These are phyloP conservation scores for Pelvicachromis taeniatus DNA, from an alignment of 2,113 vertebrate genomes.

Conservation along the genomic window DNA sequence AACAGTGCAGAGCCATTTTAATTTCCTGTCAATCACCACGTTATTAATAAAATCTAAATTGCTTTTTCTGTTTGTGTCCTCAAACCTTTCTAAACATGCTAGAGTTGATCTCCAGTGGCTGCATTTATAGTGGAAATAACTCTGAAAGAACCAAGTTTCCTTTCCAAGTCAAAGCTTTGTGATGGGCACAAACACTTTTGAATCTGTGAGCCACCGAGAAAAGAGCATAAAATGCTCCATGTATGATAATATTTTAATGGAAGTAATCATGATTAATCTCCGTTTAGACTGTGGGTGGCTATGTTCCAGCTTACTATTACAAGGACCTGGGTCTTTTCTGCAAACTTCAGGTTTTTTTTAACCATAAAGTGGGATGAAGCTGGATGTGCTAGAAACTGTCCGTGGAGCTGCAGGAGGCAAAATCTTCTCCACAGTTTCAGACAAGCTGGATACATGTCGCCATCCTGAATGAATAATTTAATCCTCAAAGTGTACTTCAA, in stretches of 20 bases:
- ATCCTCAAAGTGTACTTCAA: constrained; percentile 96
- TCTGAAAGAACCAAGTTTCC: neutral
- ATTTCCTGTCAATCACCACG: constrained; percentile 63
- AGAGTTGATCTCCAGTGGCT: constrained; percentile 34
- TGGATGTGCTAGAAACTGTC: constrained; percentile 81
- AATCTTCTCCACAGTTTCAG: constrained; percentile 86
- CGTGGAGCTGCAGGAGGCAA: constrained; percentile 83
- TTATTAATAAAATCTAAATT: constrained; percentile 61
- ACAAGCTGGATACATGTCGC: constrained; percentile 84
- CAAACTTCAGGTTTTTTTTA: constrained; percentile 79
- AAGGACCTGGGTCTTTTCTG: constrained; percentile 79
- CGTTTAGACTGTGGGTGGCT: constrained; percentile 70
- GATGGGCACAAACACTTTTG: constrained; percentile 7
- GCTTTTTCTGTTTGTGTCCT: constrained; percentile 41
- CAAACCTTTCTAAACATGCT: constrained; percentile 41
- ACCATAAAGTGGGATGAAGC: constrained; percentile 81
- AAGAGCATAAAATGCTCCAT: constrained; percentile 29
- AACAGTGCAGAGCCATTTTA: constrained; percentile 41
- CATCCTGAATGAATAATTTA: constrained; percentile 94
- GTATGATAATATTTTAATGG: constrained; percentile 60
- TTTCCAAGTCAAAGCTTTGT: constrained; percentile 6
- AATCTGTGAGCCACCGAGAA: constrained; percentile 13
- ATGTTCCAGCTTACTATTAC: constrained; percentile 69
- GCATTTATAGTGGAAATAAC: constrained; percentile 31
- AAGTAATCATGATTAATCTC: constrained; percentile 77